Evolutionary conservation across 2,888 invertebrate genomes (phyloP), one percentile per base, ranked within the genome.

Genomic region (Sinhomidia bicolor): DNA sequence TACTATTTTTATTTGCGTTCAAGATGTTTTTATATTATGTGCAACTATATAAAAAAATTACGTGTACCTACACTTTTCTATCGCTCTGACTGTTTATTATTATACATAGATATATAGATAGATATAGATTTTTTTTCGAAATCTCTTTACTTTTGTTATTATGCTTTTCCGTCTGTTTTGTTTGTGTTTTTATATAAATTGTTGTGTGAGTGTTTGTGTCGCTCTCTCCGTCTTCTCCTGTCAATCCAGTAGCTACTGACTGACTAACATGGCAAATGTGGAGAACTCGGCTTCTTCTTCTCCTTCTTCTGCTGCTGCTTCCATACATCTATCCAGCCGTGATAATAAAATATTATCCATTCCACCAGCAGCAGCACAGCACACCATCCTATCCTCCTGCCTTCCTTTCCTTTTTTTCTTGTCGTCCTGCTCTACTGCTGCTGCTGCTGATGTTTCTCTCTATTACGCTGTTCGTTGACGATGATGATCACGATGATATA

Each of bases 161-260:
- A 41, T 80, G 41, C 23, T 80, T 32, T 12, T 62, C 23, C 65
- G 65, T 68, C n/a, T 68, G 32, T 68, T 62, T 32, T 68, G 65
- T 36, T 68, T 68, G n/a, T 68, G n/a, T 80, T 80, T 62, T 62
- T 26, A 32, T 51, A 17, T 0, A 7, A n/a, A 12, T n/a, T n/a
- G n/a, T n/a, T 44, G 17, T 79, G 14, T 17, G 36, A 23, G 17
- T 41, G 23, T 71, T 1, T 12, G 41, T 71, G 26, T 74, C 47
- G 74, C 47, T 74, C 44, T 32, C 47, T 78, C 47, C 44, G 12
- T 85, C 65, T 85, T 60, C 60, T 85, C 85, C 65, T 85, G 85
- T 85, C 85, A 85, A 85, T 85, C 85, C 85, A 85, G 85, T 79
- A 79, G 85, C 85, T 79, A 79, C 85, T 85, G 85, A 85, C 85